These are phyloP conservation scores for Acipenser transmontanus DNA, from an alignment of 2,797 vertebrate species.

Conservation along the genomic window DNA sequence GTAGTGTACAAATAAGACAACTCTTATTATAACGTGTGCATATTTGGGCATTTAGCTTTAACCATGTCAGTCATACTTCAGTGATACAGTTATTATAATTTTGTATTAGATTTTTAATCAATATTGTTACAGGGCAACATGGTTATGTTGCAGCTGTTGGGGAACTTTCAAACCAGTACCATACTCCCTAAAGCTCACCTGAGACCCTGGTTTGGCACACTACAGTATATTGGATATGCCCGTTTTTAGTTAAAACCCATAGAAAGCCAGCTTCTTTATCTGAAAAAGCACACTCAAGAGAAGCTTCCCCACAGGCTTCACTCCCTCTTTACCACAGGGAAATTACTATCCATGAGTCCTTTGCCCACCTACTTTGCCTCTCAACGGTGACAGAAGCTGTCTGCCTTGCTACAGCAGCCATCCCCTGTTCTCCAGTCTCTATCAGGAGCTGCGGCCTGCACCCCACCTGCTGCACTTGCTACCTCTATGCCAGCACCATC, in stretches of 20 bases:
- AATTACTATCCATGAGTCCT: not conserved
- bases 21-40: no score
- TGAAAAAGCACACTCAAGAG: not conserved
- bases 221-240: not conserved
- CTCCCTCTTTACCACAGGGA: not conserved
- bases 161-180: no score
- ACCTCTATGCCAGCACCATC: not conserved
- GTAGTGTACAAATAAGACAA: no score
- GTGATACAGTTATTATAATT: no score
- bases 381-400: no score
- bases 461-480: not conserved
- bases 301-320: constrained; percentile 1
- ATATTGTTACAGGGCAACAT: no score
- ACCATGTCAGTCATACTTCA: no score
- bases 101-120: no score
- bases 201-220: no score
- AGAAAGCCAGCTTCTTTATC: constrained; percentile 20
- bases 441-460: not conserved
- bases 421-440: not conserved
- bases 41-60: no score
- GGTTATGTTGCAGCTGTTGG: no score
- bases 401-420: not conserved
- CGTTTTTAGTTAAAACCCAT: not conserved
- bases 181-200: no score
- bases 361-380: not conserved